Conservation (phyloP, 2,797 vertebrate genomes). For the Sebastes oblongus region DNA sequence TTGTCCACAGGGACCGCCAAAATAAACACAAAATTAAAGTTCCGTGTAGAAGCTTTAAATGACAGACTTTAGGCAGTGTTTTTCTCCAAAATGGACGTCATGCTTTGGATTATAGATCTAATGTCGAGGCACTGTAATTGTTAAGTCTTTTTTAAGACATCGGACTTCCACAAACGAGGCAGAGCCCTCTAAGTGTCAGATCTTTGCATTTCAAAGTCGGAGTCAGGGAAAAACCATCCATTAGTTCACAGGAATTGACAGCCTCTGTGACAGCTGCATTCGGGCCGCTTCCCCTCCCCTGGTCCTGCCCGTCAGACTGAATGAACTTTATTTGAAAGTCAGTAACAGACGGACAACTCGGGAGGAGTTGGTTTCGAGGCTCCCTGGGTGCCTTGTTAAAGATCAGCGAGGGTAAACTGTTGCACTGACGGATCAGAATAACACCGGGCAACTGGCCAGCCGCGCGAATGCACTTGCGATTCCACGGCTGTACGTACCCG, state of each 20-base stretch:
- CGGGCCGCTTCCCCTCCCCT: constrained; percentile 10
- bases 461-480: neutral
- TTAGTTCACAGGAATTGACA: constrained; percentile 28
- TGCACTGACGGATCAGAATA: constrained; percentile 21
- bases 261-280: constrained; percentile 36
- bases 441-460: neutral
- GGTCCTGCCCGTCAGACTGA: constrained; percentile 39
- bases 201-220: neutral
- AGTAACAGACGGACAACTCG: constrained; percentile 34
- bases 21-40: neutral
- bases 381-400: constrained; percentile 67
- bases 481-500: too few relatives aligned
- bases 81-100: neutral
- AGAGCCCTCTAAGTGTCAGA: neutral
- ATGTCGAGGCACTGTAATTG: neutral
- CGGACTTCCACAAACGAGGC: neutral
- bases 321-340: constrained; percentile 64
- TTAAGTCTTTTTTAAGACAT: neutral
- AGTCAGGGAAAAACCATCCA: constrained; percentile 11
- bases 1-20: neutral
- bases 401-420: constrained; percentile 54
- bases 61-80: neutral
- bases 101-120: neutral
- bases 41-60: neutral
- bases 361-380: constrained; percentile 12